Base-by-base conservation (phyloP, 2,888 invertebrate genomes). In the Abscondita cerata region DNA sequence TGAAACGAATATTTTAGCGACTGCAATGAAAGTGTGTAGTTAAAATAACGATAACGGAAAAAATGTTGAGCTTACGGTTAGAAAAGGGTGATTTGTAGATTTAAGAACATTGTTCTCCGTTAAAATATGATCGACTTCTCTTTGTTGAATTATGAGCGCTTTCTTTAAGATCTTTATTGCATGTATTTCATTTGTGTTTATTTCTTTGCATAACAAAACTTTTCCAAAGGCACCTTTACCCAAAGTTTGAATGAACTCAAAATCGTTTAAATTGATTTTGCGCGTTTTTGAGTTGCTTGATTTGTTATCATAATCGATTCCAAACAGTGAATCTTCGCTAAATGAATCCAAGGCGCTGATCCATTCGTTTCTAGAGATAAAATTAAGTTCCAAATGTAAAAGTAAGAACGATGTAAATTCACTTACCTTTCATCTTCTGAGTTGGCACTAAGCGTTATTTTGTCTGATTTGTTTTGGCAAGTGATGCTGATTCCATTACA, bases 1-100 rank as follows among this genome's bases (percentile, higher is more conserved):
- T 51, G 51, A 51, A 51, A 51, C 4, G 51, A 34, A 36, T 33
- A 33, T 31, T 48, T 48, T n/a, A 48, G 15, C 1, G 47, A 48
- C 47, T 48, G 36, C n/a, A 48, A 48, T 20, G 18, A 46, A 3
- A 15, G 2, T 13, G 8, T n/a, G n/a, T 19, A 44, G n/a, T n/a
- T n/a, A n/a, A n/a, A n/a, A n/a, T n/a, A n/a, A n/a, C n/a, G n/a
- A n/a, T n/a, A n/a, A n/a, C n/a, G n/a, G n/a, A n/a, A n/a, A n/a
- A n/a, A n/a, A n/a, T n/a, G n/a, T n/a, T n/a, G n/a, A n/a, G 6
- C 33, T 31, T 48, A 48, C 47, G 1, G 12, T 48, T 25, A 48
- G 31, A 31, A 48, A 48, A 1, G 47, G 31, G n/a, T 48, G 47
- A 11, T 48, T 5, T 20, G 33, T 31, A 2, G 12, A n/a, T 31